A percentile compares a stretch with the other conserved stretches of the same genome.
These are phyloP conservation scores for Oophaga pumilio DNA, from an alignment of 2,113 vertebrate species.

Conservation along the genomic window DNA sequence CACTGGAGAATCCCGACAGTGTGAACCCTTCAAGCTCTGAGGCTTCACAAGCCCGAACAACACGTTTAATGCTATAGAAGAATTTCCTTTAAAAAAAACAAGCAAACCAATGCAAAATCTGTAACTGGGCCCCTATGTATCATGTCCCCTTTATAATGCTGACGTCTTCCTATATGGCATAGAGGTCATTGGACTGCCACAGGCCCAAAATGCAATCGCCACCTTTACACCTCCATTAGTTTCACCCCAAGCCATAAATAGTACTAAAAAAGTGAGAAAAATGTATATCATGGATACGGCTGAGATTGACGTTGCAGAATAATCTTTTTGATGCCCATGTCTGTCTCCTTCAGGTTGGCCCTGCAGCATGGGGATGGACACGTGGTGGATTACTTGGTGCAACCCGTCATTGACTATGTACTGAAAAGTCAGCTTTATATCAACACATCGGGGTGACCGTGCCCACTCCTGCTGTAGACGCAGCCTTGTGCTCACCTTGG, in stretches of 20 bases:
- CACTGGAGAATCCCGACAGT: too few species aligned
- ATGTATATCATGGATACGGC: background rate
- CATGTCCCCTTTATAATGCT: too few species aligned
- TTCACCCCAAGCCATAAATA: background rate
- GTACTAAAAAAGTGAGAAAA: background rate
- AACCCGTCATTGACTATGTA: slow-evolving; percentile 98
- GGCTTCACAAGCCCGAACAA: too few species aligned
- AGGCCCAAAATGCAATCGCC: too few species aligned
- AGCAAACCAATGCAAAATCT: too few species aligned
- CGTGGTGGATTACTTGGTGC: slow-evolving; percentile 92
- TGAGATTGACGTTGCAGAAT: background rate
- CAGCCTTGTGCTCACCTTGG: slow-evolving; percentile 47
- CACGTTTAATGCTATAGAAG: too few species aligned
- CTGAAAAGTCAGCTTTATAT: slow-evolving; percentile 98
- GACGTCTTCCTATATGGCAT: too few species aligned
- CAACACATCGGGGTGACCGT: slow-evolving; percentile 88
- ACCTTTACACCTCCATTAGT: too few species aligned
- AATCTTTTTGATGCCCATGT: background rate
- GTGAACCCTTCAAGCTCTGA: too few species aligned
- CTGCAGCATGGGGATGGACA: slow-evolving; percentile 97
- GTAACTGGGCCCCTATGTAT: too few species aligned
- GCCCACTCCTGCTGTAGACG: background rate
- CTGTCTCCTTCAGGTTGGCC: slow-evolving; percentile 80
- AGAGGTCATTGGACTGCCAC: too few species aligned
- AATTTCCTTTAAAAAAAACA: too few species aligned